These are phyloP conservation scores for Furcifer pardalis DNA, from an alignment of 2,797 vertebrate species.

Conservation along the genomic window DNA sequence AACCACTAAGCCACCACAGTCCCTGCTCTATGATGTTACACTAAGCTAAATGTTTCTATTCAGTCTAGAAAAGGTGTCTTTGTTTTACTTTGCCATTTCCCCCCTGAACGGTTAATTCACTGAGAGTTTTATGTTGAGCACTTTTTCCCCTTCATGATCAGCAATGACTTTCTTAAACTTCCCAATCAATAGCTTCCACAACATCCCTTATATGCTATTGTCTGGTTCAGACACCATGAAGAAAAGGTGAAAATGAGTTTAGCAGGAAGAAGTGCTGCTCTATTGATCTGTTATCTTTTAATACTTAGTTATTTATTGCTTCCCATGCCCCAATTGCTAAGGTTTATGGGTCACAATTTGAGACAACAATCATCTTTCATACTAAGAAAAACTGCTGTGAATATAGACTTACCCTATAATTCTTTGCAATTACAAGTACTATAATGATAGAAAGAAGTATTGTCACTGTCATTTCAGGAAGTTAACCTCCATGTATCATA, in stretches of 20 bases:
- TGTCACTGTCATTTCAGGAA: slow-evolving; percentile 31
- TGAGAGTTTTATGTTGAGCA: background rate
- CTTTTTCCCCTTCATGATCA: background rate
- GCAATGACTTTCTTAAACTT: slow-evolving; percentile 17
- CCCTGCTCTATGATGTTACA: background rate
- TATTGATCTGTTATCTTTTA: slow-evolving; percentile 51
- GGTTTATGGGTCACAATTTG: slow-evolving; percentile 35
- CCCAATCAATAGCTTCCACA: slow-evolving; percentile 54
- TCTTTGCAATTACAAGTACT: slow-evolving; percentile 26
- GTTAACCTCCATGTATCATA: background rate
- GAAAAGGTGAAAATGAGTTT: slow-evolving; percentile 70
- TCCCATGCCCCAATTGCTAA: slow-evolving; percentile 34
- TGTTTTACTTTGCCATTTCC: background rate
- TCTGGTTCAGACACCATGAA: slow-evolving; percentile 67
- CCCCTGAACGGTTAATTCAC: slow-evolving; percentile 21
- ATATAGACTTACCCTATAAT: rapidly evolving
- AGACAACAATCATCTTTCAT: slow-evolving; percentile 15
- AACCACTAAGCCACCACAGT: no score
- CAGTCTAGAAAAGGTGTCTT: background rate
- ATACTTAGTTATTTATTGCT: slow-evolving; percentile 32
- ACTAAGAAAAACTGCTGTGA: background rate
- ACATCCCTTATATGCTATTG: slow-evolving; percentile 49
- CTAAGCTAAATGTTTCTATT: background rate
- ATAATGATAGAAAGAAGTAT: no score
- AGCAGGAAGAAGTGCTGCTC: slow-evolving; percentile 56